phyloP scores from a whole-genome alignment of 2,113 vertebrate genomes.

The Mohoua ochrocephala region DNA sequence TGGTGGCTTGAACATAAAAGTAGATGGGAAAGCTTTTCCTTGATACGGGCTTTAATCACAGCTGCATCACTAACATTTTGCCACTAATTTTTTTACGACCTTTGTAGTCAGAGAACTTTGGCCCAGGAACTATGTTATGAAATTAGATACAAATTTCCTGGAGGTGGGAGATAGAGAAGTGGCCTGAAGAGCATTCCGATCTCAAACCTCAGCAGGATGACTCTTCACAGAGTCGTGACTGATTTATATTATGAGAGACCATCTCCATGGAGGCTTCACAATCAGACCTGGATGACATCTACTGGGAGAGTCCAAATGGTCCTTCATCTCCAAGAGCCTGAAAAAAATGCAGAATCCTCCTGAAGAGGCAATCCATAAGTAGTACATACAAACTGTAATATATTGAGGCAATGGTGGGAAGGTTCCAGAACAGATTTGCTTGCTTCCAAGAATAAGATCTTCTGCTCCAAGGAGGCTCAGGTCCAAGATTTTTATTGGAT shows the following conservation, averaged over 20 bases:
- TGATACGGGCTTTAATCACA: slow-evolving; percentile 24
- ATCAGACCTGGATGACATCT: neutral
- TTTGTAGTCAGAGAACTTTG: neutral
- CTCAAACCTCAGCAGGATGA: neutral
- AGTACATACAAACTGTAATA: neutral
- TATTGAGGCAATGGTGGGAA: neutral
- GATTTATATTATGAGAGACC: neutral
- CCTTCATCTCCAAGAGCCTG: neutral
- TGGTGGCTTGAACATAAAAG: neutral
- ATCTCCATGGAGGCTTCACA: neutral
- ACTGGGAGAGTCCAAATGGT: neutral
- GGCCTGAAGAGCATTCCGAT: neutral
- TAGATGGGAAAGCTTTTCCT: neutral
- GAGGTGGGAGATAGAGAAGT: neutral
- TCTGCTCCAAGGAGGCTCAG: neutral
- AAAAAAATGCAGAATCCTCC: neutral
- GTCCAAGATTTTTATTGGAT: neutral
- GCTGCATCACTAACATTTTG: neutral
- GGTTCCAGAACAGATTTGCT: neutral
- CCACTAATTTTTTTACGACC: neutral
- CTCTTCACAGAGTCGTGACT: neutral
- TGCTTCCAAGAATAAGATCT: neutral
- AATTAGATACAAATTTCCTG: neutral
- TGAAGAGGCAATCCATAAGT: neutral
- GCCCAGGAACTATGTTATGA: neutral